phyloP scores from a whole-genome alignment of 2,888 invertebrate species.

The Gymnoscelis rufifasciata region DNA sequence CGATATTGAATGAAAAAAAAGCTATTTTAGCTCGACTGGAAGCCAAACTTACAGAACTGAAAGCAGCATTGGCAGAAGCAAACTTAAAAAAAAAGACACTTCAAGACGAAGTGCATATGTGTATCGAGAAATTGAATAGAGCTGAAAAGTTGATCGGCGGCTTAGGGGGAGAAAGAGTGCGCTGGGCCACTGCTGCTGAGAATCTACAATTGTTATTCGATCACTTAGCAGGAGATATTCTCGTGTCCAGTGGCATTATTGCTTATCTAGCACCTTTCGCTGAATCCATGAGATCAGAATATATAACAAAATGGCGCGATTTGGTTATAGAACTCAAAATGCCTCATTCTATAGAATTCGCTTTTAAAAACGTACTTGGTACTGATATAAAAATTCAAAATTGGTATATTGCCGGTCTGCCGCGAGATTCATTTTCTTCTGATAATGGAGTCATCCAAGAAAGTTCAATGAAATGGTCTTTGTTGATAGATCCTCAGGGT shows the following conservation, averaged over 20 bases:
- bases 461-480: constrained; percentile 86
- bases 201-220: constrained; percentile 87
- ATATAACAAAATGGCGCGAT: constrained; percentile 85
- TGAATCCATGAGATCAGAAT: constrained; percentile 79
- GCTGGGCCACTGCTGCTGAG: constrained; percentile 90
- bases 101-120: constrained; percentile 86
- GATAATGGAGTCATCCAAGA: constrained; percentile 92
- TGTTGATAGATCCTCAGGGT: constrained; percentile 90
- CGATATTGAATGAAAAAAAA: constrained; percentile 89
- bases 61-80: constrained; percentile 83
- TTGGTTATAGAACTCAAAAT: constrained; percentile 83
- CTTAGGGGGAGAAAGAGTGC: constrained; percentile 90
- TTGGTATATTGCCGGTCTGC: constrained; percentile 90
- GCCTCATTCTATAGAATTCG: constrained; percentile 86
- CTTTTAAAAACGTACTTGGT: constrained; percentile 86
- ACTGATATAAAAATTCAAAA: constrained; percentile 91
- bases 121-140: constrained; percentile 89
- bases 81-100: constrained; percentile 82
- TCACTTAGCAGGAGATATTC: constrained; percentile 92
- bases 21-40: constrained; percentile 87
- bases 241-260: constrained; percentile 92
- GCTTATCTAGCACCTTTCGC: constrained; percentile 94
- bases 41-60: constrained; percentile 85
- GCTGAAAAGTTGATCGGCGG: constrained; percentile 94
- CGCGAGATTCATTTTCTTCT: constrained; percentile 88